Conservation (phyloP, 2,888 invertebrate species). For the Thelaira solivaga region DNA sequence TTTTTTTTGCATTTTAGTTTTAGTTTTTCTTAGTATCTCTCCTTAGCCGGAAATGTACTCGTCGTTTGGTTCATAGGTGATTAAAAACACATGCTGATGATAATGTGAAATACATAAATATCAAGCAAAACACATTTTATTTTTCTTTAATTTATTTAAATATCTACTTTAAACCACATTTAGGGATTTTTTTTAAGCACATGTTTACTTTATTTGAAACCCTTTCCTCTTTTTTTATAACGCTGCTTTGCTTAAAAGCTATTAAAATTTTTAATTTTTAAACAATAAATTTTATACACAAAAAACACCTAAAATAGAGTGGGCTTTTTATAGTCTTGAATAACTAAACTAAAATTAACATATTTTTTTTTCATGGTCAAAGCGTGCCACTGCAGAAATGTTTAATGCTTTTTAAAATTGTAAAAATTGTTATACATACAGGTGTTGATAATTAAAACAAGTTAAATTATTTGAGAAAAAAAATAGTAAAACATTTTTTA, state of each 20-base stretch:
- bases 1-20: not conserved
- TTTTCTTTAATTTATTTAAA: too few species aligned
- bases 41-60: too few species aligned
- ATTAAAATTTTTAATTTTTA: too few species aligned
- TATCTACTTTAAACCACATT: too few species aligned
- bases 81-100: not conserved
- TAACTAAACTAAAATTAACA: not conserved
- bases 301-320: too few species aligned
- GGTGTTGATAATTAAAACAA: too few species aligned
- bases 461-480: too few species aligned
- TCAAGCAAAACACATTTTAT: not conserved
- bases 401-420: too few species aligned
- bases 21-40: not conserved
- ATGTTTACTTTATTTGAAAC: not conserved
- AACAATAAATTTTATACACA: too few species aligned
- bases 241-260: not conserved
- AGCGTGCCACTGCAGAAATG: constrained; percentile 12
- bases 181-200: not conserved
- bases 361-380: constrained; percentile 31
- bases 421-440: not conserved
- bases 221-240: not conserved
- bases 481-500: not conserved
- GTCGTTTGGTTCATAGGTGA: not conserved
- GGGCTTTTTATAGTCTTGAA: not conserved
- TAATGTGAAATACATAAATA: too few species aligned